These are phyloP conservation scores for Muscidifurax raptorellus DNA, from an alignment of 1,140 invertebrate genomes.

Conservation along the genomic window DNA sequence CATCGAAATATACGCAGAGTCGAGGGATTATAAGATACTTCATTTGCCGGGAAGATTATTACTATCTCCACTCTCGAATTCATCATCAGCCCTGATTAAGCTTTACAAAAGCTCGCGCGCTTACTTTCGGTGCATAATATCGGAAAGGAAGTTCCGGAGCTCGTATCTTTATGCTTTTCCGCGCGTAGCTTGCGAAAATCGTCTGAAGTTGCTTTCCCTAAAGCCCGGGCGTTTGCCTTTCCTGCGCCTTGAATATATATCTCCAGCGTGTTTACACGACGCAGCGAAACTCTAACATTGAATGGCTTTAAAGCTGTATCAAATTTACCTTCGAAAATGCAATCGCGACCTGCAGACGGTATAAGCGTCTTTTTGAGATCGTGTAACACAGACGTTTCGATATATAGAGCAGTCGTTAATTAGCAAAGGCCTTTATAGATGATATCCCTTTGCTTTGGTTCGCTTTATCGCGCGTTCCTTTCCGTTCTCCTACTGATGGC, in stretches of 20 bases:
- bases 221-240: neutral
- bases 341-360: neutral
- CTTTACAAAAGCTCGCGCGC: neutral
- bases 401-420: slow-evolving; percentile 16
- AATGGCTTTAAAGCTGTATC: slow-evolving; percentile 11
- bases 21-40: too few relatives aligned
- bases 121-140: too few relatives aligned
- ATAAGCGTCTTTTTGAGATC: slow-evolving; percentile 18
- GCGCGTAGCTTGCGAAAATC: neutral
- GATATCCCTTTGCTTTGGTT: neutral
- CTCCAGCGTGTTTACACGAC: neutral
- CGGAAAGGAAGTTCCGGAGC: neutral
- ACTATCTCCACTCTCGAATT: neutral
- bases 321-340: slow-evolving; percentile 21
- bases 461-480: neutral
- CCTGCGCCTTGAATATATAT: neutral
- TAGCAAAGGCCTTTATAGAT: neutral
- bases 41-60: neutral
- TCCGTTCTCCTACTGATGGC: neutral
- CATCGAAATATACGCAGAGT: neutral
- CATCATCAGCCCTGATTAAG: neutral
- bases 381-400: neutral
- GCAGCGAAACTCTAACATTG: neutral
- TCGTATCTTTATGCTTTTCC: neutral
- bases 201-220: neutral